Conservation (phyloP, 2,113 vertebrate species). For the Anoura caudifer region DNA sequence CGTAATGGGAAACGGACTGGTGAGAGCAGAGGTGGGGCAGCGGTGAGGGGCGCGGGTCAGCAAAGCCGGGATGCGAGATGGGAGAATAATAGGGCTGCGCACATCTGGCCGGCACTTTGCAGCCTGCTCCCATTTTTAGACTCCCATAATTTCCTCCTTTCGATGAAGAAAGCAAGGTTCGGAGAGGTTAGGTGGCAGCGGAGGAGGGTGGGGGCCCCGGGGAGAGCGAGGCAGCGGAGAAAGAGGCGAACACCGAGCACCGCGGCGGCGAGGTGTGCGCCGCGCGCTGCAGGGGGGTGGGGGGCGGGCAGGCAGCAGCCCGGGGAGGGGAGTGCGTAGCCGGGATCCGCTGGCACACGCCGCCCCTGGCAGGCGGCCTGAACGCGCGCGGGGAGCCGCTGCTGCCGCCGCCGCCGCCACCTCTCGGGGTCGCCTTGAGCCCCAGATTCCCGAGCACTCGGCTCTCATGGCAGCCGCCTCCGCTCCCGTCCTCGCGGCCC, state of each 20-base stretch:
- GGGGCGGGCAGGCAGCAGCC: background rate
- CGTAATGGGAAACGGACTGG: background rate
- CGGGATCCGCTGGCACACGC: constrained; percentile 60
- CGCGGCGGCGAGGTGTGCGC: background rate
- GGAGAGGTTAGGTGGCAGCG: background rate
- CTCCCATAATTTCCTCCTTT: background rate
- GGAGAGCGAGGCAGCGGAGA: background rate
- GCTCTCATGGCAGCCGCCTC: constrained; percentile 52
- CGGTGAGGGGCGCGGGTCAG: background rate
- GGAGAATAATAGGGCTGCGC: background rate
- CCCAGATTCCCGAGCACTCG: constrained; percentile 49
- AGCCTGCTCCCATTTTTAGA: background rate
- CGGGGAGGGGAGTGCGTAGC: background rate
- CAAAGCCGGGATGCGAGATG: background rate
- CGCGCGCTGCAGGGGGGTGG: constrained; percentile 39
- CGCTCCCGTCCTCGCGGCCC: constrained; percentile 25
- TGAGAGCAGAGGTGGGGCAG: background rate
- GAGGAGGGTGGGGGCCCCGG: background rate
- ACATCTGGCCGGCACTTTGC: background rate
- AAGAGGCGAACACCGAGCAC: constrained; percentile 22
- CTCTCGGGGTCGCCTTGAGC: constrained; percentile 49
- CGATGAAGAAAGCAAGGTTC: background rate
- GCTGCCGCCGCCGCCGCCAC: constrained; percentile 26
- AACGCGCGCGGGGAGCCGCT: constrained; percentile 14
- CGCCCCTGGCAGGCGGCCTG: constrained; percentile 64